phyloP scores from a whole-genome alignment of 1,140 invertebrate species.

The Galleria mellonella region DNA sequence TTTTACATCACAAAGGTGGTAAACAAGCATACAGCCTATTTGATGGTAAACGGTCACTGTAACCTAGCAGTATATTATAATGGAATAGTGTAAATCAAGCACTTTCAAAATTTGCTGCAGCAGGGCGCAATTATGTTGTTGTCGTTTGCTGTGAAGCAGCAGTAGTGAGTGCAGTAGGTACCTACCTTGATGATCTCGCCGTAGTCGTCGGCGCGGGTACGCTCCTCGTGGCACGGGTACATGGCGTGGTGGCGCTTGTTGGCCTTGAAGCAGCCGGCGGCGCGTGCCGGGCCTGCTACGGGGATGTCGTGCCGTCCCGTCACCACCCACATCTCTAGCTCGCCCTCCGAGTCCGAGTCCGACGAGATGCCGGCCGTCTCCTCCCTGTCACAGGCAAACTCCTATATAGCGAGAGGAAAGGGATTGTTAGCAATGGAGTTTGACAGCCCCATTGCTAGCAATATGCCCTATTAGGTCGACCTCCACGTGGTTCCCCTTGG shows the following conservation, averaged over 20 bases:
- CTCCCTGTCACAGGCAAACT: conserved; percentile 62
- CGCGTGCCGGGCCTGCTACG: conserved; percentile 83
- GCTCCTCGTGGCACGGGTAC: conserved; percentile 96
- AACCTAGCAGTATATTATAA: no score
- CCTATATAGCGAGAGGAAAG: no score
- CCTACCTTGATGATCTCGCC: conserved; percentile 90
- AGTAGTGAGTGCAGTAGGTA: not conserved
- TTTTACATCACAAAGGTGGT: no score
- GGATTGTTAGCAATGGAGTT: no score
- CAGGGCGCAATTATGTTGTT: no score
- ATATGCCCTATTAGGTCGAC: no score
- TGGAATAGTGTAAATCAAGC: no score
- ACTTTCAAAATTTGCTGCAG: no score
- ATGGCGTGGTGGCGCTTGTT: conserved; percentile 96
- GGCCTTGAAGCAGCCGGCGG: conserved; percentile 90
- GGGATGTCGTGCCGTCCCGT: conserved; percentile 92
- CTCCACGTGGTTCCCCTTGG: no score
- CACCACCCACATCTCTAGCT: conserved; percentile 87
- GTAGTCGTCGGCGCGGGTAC: conserved; percentile 93
- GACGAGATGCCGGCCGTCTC: conserved; percentile 75
- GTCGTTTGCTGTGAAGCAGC: not conserved
- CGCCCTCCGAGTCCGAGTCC: conserved; percentile 88
- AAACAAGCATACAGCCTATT: no score
- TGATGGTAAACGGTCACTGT: no score
- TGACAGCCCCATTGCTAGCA: no score